These are phyloP conservation scores for Quadroppia sp. DNA, from an alignment of 2,888 invertebrate species.

Conservation along the genomic window DNA sequence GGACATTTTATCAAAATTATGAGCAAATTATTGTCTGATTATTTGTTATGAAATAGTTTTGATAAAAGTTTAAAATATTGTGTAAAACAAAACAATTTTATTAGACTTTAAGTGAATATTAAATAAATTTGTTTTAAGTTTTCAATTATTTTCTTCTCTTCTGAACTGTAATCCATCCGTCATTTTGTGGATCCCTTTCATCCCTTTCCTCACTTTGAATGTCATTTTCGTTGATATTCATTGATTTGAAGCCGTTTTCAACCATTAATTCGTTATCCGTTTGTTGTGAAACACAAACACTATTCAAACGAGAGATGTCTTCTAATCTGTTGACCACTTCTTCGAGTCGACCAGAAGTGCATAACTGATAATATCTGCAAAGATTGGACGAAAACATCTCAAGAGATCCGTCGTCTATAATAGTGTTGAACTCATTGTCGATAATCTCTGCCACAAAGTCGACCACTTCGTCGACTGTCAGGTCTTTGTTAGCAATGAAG, in stretches of 20 bases:
- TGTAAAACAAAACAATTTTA: not conserved
- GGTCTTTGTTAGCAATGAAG: slow-evolving; percentile 9
- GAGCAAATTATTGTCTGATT: too few relatives aligned
- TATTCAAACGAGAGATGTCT: not conserved
- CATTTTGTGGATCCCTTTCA: not conserved
- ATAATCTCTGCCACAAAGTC: slow-evolving; percentile 41
- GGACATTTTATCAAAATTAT: too few relatives aligned
- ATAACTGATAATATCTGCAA: slow-evolving; percentile 25
- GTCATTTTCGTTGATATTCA: not conserved
- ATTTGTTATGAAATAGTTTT: not conserved
- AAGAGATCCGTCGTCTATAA: slow-evolving; percentile 42
- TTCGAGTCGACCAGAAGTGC: slow-evolving; percentile 9
- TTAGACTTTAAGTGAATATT: not conserved
- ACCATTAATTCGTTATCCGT: not conserved
- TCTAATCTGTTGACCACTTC: slow-evolving; percentile 27
- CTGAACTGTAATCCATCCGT: slow-evolving; percentile 38
- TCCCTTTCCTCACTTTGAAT: not conserved
- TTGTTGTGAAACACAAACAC: not conserved
- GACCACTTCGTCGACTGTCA: slow-evolving; percentile 12
- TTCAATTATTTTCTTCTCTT: slow-evolving; percentile 13
- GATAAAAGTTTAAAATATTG: not conserved
- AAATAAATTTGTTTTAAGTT: not conserved
- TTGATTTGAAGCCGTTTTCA: not conserved
- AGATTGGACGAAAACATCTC: slow-evolving; percentile 25
- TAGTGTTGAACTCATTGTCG: slow-evolving; percentile 43